phyloP scores from a whole-genome alignment of 2,888 invertebrate genomes.

The Callinectes sapidus region DNA sequence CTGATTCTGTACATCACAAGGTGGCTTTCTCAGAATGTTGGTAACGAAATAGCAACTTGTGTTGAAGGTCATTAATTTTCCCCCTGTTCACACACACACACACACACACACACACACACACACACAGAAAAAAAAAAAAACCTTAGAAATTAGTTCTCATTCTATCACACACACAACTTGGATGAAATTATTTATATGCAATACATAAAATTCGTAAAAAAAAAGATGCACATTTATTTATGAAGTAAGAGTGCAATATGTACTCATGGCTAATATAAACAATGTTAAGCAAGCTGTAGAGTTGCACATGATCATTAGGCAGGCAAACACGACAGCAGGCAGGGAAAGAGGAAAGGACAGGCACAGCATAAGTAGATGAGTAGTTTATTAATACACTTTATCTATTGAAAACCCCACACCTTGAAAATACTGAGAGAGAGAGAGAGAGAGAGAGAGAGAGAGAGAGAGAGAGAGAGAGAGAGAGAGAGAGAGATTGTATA shows the following conservation, averaged over 20 bases:
- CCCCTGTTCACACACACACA: too few species aligned
- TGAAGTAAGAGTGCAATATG: neutral
- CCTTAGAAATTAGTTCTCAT: neutral
- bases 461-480: conserved; percentile 34
- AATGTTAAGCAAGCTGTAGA: neutral
- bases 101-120: too few species aligned
- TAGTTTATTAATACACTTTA: too few species aligned
- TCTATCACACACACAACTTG: neutral
- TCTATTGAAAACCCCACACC: too few species aligned
- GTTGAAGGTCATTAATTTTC: neutral
- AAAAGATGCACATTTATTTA: neutral
- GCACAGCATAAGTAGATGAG: too few species aligned
- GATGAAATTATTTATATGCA: neutral
- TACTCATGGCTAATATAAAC: neutral
- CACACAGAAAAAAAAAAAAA: neutral
- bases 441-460: conserved; percentile 41
- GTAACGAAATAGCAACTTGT: neutral
- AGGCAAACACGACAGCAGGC: too few species aligned
- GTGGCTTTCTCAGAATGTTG: neutral
- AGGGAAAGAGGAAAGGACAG: too few species aligned
- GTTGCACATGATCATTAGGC: too few species aligned
- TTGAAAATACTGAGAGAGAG: neutral
- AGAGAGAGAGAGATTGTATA: neutral
- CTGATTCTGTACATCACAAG: neutral
- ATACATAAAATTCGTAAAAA: neutral